Base-by-base conservation (phyloP, 2,888 invertebrate species). In the Gari tellinella region DNA sequence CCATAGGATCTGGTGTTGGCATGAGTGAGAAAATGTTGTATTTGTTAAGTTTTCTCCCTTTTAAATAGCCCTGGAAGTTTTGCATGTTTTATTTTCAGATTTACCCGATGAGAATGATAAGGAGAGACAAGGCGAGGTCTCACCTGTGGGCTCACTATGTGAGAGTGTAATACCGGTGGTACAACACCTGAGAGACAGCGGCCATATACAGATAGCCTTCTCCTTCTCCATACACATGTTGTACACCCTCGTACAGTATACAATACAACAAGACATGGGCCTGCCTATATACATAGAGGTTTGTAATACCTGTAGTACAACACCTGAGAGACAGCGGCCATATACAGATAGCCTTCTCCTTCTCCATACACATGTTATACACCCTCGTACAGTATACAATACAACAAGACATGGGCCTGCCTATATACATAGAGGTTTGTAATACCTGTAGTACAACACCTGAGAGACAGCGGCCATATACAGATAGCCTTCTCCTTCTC, bases 281-380 rank as follows among this genome's bases (percentile, higher is more conserved):
- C 67, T 76, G 14, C 72, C 77, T 1, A 5, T 72, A 0, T 12
- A 15, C 14, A 46, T 66, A 21, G 64, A 83, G 80, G 79, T 80
- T 61, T 26, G 15, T 45, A 40, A 51, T 77, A 37, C 84, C 85
- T 4, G 60, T 85, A 5, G 56, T 87, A 15, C 68, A 80, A 19
- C 82, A 84, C 61, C 70, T 87, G 31, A 60, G 76, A 53, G 83
- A 84, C n/a, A 87, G 84, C 68, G 83, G 84, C 31, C 88, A 88
- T 57, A 58, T 82, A 45, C 81, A 83, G 62, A 80, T 88, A 45
- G 82, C 86, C 0, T 80, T 82, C 41, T 65, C 75, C 7, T 86
- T 80, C 57, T 68, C 83, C 19, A 43, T 77, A 7, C 77, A 85
- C 60, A 82, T 80, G 64, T 31, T 84, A 38, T 69, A 66, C 48